These are phyloP conservation scores for Sula dactylatra DNA, from an alignment of 2,113 vertebrate genomes.

Conservation along the genomic window DNA sequence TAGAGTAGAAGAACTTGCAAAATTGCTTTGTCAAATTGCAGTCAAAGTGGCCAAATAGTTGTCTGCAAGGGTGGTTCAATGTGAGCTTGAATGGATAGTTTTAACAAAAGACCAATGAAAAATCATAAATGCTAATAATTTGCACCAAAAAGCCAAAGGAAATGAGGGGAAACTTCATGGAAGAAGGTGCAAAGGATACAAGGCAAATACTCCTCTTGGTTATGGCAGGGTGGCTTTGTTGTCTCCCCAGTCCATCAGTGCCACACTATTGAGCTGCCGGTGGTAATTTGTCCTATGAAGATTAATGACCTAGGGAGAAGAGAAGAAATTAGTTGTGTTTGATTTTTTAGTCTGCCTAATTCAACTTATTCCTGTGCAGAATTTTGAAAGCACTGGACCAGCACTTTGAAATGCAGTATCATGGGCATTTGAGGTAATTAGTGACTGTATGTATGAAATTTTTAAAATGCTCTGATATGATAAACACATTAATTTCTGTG, in stretches of 20 bases:
- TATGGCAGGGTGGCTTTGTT: background rate
- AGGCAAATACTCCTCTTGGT: background rate
- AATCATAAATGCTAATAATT: background rate
- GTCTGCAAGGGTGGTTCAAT: background rate
- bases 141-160: background rate
- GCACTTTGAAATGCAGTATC: background rate
- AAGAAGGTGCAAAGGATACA: background rate
- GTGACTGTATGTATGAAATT: background rate
- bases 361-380: background rate
- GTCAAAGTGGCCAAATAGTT: background rate
- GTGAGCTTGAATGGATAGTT: background rate
- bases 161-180: background rate
- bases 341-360: conserved; percentile 24
- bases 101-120: background rate
- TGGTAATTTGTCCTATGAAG: conserved; percentile 42
- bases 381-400: background rate
- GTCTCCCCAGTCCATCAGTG: conserved; percentile 16
- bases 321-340: conserved; percentile 29
- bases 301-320: conserved; percentile 32
- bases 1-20: background rate
- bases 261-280: background rate
- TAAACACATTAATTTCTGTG: conserved; percentile 57
- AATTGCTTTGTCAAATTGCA: background rate
- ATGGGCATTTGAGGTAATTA: conserved; percentile 21
- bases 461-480: conserved; percentile 5